Percentiles rank a stretch among this genome's conserved stretches.
Conservation (phyloP, 1,140 invertebrate species). For the Bombus superbus region DNA sequence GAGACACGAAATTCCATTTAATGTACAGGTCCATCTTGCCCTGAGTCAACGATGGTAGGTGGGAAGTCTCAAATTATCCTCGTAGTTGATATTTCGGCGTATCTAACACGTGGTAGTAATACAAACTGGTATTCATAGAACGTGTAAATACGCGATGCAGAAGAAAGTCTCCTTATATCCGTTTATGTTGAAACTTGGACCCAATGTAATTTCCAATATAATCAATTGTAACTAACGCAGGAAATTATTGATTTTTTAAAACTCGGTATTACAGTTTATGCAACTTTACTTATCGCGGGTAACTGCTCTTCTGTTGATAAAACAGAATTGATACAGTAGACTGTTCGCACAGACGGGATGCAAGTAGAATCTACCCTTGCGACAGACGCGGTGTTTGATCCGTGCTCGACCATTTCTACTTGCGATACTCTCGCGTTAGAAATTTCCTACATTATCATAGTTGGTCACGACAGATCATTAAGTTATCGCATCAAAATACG, state of each 20-base stretch:
- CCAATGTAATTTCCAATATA: not conserved
- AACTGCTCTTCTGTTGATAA: not conserved
- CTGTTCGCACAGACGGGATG: rapidly evolving
- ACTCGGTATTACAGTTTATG: too few species aligned
- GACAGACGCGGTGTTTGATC: not conserved
- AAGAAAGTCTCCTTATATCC: not conserved
- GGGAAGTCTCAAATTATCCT: not conserved
- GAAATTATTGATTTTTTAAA: not conserved
- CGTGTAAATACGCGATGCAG: too few species aligned
- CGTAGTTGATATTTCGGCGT: not conserved
- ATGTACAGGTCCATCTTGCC: too few species aligned
- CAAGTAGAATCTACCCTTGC: not conserved
- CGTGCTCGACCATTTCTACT: not conserved
- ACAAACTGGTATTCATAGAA: too few species aligned
- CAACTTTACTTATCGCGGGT: too few species aligned
- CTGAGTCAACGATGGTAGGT: too few species aligned
- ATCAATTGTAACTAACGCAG: not conserved
- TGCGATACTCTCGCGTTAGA: not conserved
- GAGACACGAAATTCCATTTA: too few species aligned
- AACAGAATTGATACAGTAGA: not conserved
- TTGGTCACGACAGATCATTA: not conserved
- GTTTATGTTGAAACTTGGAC: not conserved
- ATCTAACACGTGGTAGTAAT: not conserved
- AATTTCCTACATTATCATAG: not conserved
- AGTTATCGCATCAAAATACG: not conserved